A percentile compares a stretch with the other conserved stretches of the same genome.
phyloP scores from a whole-genome alignment of 2,113 vertebrate genomes.

The Hymenochirus boettgeri region DNA sequence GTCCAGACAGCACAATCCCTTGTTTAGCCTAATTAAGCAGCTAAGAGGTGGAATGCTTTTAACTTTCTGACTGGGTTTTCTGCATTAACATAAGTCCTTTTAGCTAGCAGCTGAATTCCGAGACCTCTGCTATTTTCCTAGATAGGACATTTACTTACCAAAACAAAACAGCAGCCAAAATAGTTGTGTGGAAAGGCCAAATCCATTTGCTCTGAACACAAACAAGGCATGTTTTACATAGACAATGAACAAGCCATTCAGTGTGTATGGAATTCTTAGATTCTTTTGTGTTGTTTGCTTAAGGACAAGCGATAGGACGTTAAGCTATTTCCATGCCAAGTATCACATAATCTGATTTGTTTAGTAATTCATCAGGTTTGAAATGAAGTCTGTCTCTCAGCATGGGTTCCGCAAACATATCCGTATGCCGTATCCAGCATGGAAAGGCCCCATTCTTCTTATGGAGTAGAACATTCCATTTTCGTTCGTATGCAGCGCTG shows the following conservation, averaged over 20 bases:
- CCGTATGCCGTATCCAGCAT: too few relatives aligned
- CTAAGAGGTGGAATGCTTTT: background rate
- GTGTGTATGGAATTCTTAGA: background rate
- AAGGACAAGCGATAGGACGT: background rate
- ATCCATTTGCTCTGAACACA: background rate
- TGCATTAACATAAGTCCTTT: slow-evolving; percentile 16
- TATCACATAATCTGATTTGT: slow-evolving; percentile 1
- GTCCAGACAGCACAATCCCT: slow-evolving; percentile 4
- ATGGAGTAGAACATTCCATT: too few relatives aligned
- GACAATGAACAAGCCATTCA: background rate
- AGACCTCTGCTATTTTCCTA: slow-evolving; percentile 30
- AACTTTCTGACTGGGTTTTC: background rate
- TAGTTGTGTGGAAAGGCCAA: slow-evolving; percentile 5
- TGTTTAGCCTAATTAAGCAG: background rate
- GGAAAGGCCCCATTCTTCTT: too few relatives aligned
- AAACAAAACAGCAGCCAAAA: slow-evolving; percentile 39
- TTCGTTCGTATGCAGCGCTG: too few relatives aligned
- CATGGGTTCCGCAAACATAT: slow-evolving; percentile 11
- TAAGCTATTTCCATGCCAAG: background rate
- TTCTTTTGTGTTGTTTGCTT: slow-evolving; percentile 8
- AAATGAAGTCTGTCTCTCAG: background rate
- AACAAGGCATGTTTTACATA: slow-evolving; percentile 18
- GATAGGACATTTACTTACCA: slow-evolving; percentile 32
- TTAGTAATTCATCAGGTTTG: background rate
- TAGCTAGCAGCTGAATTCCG: slow-evolving; percentile 30